These are phyloP conservation scores for Oncopodura yosiiana DNA, from an alignment of 1,140 invertebrate species.

Conservation along the genomic window DNA sequence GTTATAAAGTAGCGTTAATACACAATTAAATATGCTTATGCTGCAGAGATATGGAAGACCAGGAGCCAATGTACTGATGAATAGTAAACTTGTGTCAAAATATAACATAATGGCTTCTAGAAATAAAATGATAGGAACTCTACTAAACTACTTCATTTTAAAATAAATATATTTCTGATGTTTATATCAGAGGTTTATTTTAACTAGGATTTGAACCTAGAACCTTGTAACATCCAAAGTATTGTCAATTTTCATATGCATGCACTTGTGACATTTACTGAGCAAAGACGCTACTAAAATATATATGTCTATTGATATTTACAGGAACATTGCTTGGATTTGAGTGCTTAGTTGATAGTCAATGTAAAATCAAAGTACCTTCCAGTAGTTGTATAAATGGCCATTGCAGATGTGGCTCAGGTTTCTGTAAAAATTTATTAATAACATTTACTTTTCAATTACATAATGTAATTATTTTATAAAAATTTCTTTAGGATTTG, in stretches of 20 bases:
- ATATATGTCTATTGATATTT: too few species aligned
- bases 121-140: too few species aligned
- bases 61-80: too few species aligned
- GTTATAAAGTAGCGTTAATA: too few species aligned
- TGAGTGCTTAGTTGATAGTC: conserved; percentile 58
- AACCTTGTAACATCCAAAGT: background rate
- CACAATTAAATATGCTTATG: too few species aligned
- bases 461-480: background rate
- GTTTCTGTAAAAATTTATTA: conserved; percentile 7
- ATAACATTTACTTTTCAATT: background rate
- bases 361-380: conserved; percentile 67
- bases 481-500: conserved; percentile 51
- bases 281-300: too few species aligned
- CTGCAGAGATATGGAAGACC: too few species aligned
- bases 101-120: too few species aligned
- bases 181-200: background rate
- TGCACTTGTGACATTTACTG: background rate
- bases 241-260: background rate
- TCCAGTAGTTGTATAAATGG: conserved; percentile 61
- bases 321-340: conserved; percentile 65
- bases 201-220: background rate
- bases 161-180: background rate
- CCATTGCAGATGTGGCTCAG: conserved; percentile 61
- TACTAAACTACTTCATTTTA: background rate
- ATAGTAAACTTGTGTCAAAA: too few species aligned